Evolutionary conservation across 2,797 vertebrate genomes (phyloP), one percentile per base, ranked within the genome.

Genomic region (Fistularia commersonii): DNA sequence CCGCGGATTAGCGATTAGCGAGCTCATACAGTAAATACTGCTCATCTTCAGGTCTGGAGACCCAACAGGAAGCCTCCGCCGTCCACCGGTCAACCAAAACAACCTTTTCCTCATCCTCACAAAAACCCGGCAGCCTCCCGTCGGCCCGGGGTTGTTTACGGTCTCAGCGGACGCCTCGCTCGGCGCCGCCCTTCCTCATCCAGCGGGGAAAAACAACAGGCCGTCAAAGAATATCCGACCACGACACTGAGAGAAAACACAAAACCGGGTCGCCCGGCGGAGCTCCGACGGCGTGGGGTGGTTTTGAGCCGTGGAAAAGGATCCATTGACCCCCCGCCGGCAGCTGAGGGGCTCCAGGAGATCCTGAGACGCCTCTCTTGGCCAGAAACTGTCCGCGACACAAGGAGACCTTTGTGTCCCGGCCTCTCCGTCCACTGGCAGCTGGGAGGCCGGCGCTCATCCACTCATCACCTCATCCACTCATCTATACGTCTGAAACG

Each of bases 261-360:
- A n/a, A n/a, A 50, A 40, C 5, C 12, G 38, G 38, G 9, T 10
- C 3, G 12, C 12, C 12, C 8, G 9, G 5, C 38, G 38, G 9
- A 9, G 38, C 12, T 10, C 9, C 10, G 3, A 40, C 38, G 12
- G 9, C 38, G 8, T 5, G 38, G 12, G 38, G 38, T n/a, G 12
- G 3, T 49, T 49, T 41, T 14, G 53, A 42, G 41, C 32, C 52
- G 77, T 68, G 77, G 67, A 80, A 79, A 71, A 66, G 61, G 59
- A 67, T 80, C 70, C 80, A 75, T 74, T 81, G 79, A 88, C 84
- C 80, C 80, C 77, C 68, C 57, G 71, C n/a, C n/a, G 81, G 85
- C 85, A 89, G 88, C 86, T 87, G 81, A 89, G 77, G 65, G 82
- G 82, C 83, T 81, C 82, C 66, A 74, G 79, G 69, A 81, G 77